Evolutionary conservation across 2,113 vertebrate genomes (phyloP), one percentile per base, ranked within the genome.

Genomic region (Platysteira castanea): DNA sequence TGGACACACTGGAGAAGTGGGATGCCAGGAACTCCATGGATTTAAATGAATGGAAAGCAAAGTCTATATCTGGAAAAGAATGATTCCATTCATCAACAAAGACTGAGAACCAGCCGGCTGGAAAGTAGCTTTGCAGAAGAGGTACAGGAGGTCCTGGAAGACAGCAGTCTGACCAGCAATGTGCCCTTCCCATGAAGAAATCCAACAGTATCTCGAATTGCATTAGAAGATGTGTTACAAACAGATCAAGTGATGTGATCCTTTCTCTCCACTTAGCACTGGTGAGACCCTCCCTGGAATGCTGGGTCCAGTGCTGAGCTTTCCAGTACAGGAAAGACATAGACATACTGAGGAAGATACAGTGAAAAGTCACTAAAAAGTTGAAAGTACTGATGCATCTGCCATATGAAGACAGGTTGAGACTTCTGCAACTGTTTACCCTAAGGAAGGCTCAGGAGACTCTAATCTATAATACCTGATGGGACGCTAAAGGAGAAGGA

Each of bases 111-210:
- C 1, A 5, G 44, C 16, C 1, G 14, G 2, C 18, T 53, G 15
- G 37, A 70, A 76, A 87, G 18, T 10, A 41, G 7, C 39, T 82
- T 61, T 74, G 21, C 22, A 37, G 60, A 78, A 71, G 23, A 24
- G 22, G 7, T 28, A 13, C 5, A 10, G 3, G 6, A 8, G 0
- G 4, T 52, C 11, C 30, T 63, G 15, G 4, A 30, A 5, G 20
- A n/a, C 15, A 54, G 15, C 11, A 54, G 68, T 4, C 8, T 54
- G 26, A 24, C n/a, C n/a, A 87, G 17, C 24, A 84, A 11, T 7
- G 9, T 8, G 15, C 9, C 18, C 6, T 75, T 81, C 9, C 31
- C 26, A 11, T 14, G 24, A 13, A 41, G 56, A 78, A 82, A 21
- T 41, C 9, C 1, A 52, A 7, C 4, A 13, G 20, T 26, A 3